Conservation (phyloP, 1,140 invertebrate species). For the Drosophila sproati region DNA sequence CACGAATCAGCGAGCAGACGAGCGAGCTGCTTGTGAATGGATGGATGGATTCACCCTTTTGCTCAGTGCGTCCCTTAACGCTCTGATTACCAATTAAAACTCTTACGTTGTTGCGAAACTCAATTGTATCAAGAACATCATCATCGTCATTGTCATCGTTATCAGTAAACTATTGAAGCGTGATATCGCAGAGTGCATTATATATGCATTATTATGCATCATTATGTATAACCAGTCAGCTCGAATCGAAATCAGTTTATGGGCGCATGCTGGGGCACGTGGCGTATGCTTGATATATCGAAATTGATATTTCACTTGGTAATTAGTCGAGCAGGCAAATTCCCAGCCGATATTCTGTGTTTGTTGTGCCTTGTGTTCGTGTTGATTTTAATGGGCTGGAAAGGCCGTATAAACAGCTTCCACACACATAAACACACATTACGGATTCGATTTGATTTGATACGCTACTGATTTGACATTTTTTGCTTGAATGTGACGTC, state of each 20-base stretch:
- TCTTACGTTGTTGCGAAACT: constrained; percentile 68
- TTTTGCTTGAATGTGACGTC: constrained; percentile 46
- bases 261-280: constrained; percentile 17
- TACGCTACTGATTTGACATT: background rate
- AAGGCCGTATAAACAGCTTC: constrained; percentile 25
- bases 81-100: constrained; percentile 78
- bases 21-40: background rate
- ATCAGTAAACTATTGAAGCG: constrained; percentile 38
- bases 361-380: background rate
- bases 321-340: constrained; percentile 39
- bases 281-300: constrained; percentile 55
- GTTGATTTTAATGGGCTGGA: constrained; percentile 45
- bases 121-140: constrained; percentile 56
- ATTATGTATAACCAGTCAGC: constrained; percentile 44
- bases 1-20: constrained; percentile 47
- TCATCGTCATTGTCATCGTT: background rate
- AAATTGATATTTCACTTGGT: constrained; percentile 43
- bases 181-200: constrained; percentile 58
- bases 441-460: background rate
- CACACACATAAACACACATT: constrained; percentile 11
- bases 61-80: constrained; percentile 22
- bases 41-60: background rate
- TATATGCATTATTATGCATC: constrained; percentile 37
- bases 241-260: constrained; percentile 11
- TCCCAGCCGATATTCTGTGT: background rate